Base-by-base conservation (phyloP, 2,888 invertebrate genomes). In the Caenorhabditis auriculariae region DNA sequence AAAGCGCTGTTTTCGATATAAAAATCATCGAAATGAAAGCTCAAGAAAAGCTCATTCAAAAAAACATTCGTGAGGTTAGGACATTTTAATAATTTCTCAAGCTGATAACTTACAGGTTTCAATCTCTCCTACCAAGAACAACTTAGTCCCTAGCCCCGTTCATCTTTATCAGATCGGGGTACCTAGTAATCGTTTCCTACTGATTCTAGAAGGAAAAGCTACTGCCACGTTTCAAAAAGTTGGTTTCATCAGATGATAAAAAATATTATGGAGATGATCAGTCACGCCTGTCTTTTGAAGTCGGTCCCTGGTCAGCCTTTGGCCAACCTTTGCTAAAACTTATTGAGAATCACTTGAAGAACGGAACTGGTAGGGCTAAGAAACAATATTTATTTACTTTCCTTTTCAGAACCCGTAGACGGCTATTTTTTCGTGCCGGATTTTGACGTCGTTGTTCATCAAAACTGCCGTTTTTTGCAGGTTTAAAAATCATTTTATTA, bases 251-350 rank as follows among this genome's bases (percentile, higher is more conserved):
- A 15, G 29, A 24, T 21, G 4, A 27, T 3, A 24, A 12, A 44
- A 15, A 44, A 23, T 9, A 15, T 44, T 17, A 44, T 12, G 12
- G 23, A 23, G 24, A 17, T 41, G 12, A 17, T 17, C 12, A 72
- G 60, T 58, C 68, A 35, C 63, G 57, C n/a, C 67, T 76, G 74
- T 60, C 89, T 54, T 96, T 95, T 83, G 93, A 94, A 82, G 91
- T 91, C 59, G 95, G 96, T 0, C 93, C 95, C 21, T 98, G 98
- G 85, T 91, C 91, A 0, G 93, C 90, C 84, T 98, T 95, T 83
- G 91, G 91, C 2, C 88, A 85, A 85, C 82, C 45, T 41, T 56
- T 74, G 27, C 60, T 75, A 3, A 53, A 45, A 21, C 37, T 60
- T 38, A 7, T 39, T 21, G 12, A 45, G 12, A 46, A 19, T 12